Evolutionary conservation across 2,113 vertebrate genomes (phyloP).

Genomic region (Microtus pennsylvanicus): DNA sequence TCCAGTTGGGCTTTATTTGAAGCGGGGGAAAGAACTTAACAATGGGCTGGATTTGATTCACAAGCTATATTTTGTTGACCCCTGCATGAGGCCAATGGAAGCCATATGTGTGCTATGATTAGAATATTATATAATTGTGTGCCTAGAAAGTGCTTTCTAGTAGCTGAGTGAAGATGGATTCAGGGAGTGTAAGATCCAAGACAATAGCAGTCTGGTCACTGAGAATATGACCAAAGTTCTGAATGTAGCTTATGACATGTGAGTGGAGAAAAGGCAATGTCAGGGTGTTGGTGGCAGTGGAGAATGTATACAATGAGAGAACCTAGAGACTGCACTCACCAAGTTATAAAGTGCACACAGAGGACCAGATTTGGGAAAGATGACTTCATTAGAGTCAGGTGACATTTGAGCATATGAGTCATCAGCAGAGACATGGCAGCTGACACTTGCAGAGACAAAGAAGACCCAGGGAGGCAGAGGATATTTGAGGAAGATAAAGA

Average conservation of each 20-base stretch:
- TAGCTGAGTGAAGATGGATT: not conserved
- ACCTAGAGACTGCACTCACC: not conserved
- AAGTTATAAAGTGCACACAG: not conserved
- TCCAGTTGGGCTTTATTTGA: not conserved
- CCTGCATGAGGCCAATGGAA: not conserved
- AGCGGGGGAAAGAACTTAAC: not conserved
- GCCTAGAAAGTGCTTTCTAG: constrained; percentile 14
- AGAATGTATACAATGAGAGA: not conserved
- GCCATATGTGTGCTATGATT: not conserved
- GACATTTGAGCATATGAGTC: not conserved
- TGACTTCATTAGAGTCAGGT: not conserved
- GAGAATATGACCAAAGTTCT: not conserved
- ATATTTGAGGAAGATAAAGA: not conserved
- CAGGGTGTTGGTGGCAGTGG: not conserved
- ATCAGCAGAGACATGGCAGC: not conserved
- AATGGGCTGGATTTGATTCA: not conserved
- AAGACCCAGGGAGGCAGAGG: not conserved
- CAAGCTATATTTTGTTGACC: not conserved
- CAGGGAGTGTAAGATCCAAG: not conserved
- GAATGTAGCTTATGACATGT: not conserved
- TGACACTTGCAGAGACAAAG: not conserved
- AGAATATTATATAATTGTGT: not conserved
- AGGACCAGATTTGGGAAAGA: not conserved
- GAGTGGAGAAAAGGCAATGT: not conserved
- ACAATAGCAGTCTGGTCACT: not conserved